Conservation (phyloP, 2,797 vertebrate genomes). For the Valencia hispanica region DNA sequence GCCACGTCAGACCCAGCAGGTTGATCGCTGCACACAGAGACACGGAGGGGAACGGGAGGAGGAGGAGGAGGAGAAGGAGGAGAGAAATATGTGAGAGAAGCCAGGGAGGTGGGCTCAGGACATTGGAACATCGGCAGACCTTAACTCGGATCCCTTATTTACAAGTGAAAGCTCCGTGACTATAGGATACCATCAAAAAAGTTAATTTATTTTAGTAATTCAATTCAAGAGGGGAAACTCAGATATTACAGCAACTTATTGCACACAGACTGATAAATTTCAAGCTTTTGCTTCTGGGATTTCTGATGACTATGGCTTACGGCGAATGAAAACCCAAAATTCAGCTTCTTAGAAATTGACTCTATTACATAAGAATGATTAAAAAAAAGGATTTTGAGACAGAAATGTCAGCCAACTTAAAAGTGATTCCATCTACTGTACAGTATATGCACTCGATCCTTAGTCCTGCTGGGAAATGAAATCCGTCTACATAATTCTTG, state of each 20-base stretch:
- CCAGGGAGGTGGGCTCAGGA: conserved; percentile 34
- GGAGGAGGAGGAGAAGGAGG: conserved; percentile 9
- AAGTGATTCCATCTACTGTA: background rate
- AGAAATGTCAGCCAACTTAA: background rate
- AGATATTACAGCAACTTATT: background rate
- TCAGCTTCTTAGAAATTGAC: background rate
- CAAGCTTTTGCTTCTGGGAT: background rate
- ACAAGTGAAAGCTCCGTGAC: background rate
- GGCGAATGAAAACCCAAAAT: background rate
- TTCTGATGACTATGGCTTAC: background rate
- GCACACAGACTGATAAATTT: background rate
- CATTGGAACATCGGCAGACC: conserved; percentile 29
- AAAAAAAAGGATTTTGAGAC: background rate
- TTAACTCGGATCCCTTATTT: conserved; percentile 33
- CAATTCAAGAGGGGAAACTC: background rate
- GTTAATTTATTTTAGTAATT: background rate
- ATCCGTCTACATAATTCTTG: background rate
- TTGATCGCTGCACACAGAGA: conserved; percentile 90
- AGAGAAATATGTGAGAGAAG: conserved; percentile 14
- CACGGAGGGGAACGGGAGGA: conserved; percentile 41
- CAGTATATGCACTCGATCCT: background rate
- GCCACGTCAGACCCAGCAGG: conserved; percentile 96
- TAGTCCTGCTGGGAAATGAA: background rate
- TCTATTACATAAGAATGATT: background rate
- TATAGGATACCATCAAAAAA: background rate